Evolutionary conservation across 30 jellyfish, hydroid and myxozoan genomes (phyloP).

Genomic region (Mastigias papua): DNA sequence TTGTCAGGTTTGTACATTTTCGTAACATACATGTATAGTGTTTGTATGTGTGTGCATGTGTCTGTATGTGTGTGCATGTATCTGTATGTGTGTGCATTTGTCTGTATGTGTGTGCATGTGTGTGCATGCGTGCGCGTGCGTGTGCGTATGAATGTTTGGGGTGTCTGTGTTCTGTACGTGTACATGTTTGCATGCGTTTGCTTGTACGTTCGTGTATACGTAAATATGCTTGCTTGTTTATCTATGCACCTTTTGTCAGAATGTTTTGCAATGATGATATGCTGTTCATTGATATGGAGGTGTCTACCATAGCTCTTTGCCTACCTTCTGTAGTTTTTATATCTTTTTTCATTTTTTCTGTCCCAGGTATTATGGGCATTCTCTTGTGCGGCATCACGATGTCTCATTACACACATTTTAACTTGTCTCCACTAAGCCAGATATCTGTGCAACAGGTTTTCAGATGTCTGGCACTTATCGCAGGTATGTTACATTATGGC

Average conservation of each 20-base stretch:
- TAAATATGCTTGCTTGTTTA: background rate
- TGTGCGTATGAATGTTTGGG: background rate
- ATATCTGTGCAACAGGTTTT: slow-evolving; percentile 91
- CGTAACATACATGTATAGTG: too few species aligned
- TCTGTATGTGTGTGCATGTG: background rate
- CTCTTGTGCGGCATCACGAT: slow-evolving; percentile 93
- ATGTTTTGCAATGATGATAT: too few species aligned
- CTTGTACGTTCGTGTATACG: background rate
- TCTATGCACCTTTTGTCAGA: background rate
- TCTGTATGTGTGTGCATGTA: background rate
- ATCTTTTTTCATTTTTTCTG: background rate
- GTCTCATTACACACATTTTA: slow-evolving; percentile 96
- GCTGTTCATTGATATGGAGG: too few species aligned
- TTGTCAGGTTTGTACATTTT: slow-evolving; percentile 81
- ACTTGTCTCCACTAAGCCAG: slow-evolving; percentile 90
- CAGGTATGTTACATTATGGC: too few species aligned
- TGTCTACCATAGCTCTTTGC: background rate
- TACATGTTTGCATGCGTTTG: background rate
- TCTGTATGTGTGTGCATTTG: background rate
- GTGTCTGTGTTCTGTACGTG: background rate
- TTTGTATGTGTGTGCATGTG: background rate
- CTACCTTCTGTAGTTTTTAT: too few species aligned
- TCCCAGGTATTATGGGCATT: slow-evolving; percentile 91
- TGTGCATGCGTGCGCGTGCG: background rate
- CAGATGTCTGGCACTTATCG: slow-evolving; percentile 82